phyloP scores from a whole-genome alignment of 2,797 vertebrate species.

The Coregonus suidteri region DNA sequence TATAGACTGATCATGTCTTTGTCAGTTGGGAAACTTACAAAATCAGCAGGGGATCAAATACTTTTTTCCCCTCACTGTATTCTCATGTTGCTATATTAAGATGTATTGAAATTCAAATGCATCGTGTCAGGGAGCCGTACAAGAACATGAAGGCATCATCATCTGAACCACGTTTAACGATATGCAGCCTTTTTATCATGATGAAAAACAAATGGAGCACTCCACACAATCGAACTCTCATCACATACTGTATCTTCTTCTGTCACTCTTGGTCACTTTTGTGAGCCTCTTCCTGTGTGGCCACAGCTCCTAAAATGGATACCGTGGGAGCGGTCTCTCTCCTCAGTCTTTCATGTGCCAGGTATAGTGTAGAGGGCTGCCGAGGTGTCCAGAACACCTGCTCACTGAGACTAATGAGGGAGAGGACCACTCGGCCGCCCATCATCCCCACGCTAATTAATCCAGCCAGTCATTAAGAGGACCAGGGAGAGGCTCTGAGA shows the following conservation, averaged over 20 bases:
- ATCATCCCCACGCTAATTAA: slow-evolving; percentile 75
- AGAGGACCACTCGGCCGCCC: slow-evolving; percentile 57
- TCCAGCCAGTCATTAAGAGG: slow-evolving; percentile 71
- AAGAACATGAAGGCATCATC: slow-evolving; percentile 52
- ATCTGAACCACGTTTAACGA: slow-evolving; percentile 43
- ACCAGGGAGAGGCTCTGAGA: slow-evolving; percentile 39
- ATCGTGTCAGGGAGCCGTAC: slow-evolving; percentile 47
- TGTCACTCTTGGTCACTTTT: slow-evolving; percentile 68
- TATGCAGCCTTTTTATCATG: slow-evolving; percentile 42
- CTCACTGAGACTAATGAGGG: slow-evolving; percentile 79
- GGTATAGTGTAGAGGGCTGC: slow-evolving; percentile 18
- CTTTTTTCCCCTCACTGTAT: too few relatives aligned
- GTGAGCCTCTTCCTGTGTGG: slow-evolving; percentile 63
- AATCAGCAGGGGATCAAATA: too few relatives aligned
- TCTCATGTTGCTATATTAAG: slow-evolving; percentile 44
- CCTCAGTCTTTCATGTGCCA: slow-evolving; percentile 70
- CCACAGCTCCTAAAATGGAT: slow-evolving; percentile 70
- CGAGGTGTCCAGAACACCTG: slow-evolving; percentile 73
- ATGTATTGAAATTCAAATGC: slow-evolving; percentile 38
- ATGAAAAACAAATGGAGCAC: slow-evolving; percentile 72
- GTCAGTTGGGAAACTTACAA: too few relatives aligned
- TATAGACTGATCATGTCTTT: too few relatives aligned
- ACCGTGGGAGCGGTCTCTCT: slow-evolving; percentile 67
- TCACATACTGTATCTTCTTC: slow-evolving; percentile 63
- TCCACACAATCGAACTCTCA: slow-evolving; percentile 62